These are phyloP conservation scores for Porphyrio hochstetteri DNA, from an alignment of 2,113 vertebrate genomes.

Conservation along the genomic window DNA sequence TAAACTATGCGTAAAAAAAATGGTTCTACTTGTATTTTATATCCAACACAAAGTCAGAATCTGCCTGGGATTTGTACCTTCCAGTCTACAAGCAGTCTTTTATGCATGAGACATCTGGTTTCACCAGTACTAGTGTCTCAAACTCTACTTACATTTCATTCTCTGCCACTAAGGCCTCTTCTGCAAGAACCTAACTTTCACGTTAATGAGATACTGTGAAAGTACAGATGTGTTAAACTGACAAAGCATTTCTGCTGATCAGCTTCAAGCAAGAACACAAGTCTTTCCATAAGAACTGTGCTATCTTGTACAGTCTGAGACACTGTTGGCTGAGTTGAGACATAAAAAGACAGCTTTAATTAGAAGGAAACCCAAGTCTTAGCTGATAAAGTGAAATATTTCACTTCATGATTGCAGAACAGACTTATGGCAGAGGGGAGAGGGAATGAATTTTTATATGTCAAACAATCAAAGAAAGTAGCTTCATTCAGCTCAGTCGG, in stretches of 20 bases:
- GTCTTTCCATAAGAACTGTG: not conserved
- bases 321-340: not conserved
- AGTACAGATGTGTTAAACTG: not conserved
- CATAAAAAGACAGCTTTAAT: not conserved
- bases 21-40: not conserved
- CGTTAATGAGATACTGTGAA: not conserved
- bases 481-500: not conserved
- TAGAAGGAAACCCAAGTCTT: accelerated
- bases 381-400: not conserved
- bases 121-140: not conserved
- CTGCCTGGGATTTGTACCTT: not conserved
- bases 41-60: not conserved
- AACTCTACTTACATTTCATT: not conserved
- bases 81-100: not conserved
- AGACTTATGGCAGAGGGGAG: accelerated
- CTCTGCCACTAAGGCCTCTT: not conserved
- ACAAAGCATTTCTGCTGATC: not conserved
- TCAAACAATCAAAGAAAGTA: not conserved
- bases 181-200: not conserved
- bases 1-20: not conserved
- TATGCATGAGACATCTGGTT: not conserved
- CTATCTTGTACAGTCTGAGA: not conserved
- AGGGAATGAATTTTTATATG: not conserved
- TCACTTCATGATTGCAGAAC: not conserved
- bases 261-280: not conserved